A percentile compares a stretch with the other conserved stretches of the same genome.
phyloP scores from a whole-genome alignment of 2,888 invertebrate species.

The Chymomyza fuscimana region DNA sequence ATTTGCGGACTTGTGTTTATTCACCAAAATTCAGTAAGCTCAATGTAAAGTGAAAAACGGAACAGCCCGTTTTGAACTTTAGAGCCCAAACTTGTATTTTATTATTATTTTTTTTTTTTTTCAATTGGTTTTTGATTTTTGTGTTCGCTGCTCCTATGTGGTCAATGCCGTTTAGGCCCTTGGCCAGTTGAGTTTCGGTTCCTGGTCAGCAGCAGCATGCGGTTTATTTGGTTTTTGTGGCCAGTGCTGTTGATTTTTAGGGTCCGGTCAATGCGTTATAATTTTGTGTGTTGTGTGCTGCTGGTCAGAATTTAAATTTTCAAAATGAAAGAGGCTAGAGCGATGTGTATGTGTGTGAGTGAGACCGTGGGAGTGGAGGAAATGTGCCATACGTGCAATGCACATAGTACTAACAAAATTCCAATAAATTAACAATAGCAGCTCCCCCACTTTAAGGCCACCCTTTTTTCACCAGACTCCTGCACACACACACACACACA shows the following conservation, averaged over 20 bases:
- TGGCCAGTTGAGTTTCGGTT: slow-evolving; percentile 61
- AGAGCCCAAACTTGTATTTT: slow-evolving; percentile 42
- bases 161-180: slow-evolving; percentile 67
- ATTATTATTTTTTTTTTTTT: slow-evolving; percentile 25
- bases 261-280: slow-evolving; percentile 65
- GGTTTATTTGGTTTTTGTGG: slow-evolving; percentile 70
- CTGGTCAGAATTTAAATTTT: slow-evolving; percentile 56
- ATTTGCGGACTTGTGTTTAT: too few species aligned
- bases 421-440: slow-evolving; percentile 69
- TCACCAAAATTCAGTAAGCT: too few species aligned
- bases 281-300: slow-evolving; percentile 54
- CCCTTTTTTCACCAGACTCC: background rate
- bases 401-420: slow-evolving; percentile 21
- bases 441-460: slow-evolving; percentile 7
- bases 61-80: slow-evolving; percentile 50
- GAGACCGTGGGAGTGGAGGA: slow-evolving; percentile 14
- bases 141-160: slow-evolving; percentile 49
- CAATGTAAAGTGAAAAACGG: too few species aligned
- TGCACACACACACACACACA: background rate
- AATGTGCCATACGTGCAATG: background rate
- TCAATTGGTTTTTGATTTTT: slow-evolving; percentile 64
- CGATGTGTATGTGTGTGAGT: slow-evolving; percentile 1
- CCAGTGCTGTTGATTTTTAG: slow-evolving; percentile 68
- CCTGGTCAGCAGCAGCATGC: slow-evolving; percentile 49
- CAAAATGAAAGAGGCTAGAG: slow-evolving; percentile 61